Conservation (phyloP, 2,797 vertebrate species). For the Artibeus lituratus region DNA sequence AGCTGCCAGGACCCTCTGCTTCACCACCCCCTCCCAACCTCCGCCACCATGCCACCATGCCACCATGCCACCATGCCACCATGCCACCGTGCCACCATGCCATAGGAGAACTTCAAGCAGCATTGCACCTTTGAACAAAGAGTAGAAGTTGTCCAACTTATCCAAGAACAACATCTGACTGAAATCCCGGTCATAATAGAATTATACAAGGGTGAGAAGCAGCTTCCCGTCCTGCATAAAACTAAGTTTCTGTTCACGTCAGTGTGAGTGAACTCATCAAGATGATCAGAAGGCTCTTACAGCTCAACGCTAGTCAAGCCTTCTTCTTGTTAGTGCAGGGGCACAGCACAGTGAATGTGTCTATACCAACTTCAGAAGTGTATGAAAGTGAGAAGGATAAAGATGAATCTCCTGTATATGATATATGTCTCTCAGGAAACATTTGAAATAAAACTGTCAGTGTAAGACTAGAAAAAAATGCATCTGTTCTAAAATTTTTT, state of each 20-base stretch:
- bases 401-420: constrained; percentile 89
- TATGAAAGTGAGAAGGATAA: constrained; percentile 90
- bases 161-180: neutral
- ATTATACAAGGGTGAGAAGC: neutral
- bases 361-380: constrained; percentile 93
- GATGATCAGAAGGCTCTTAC: constrained; percentile 90
- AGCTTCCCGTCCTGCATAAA: neutral
- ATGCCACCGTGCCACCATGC: neutral
- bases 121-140: neutral
- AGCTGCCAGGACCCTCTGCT: neutral
- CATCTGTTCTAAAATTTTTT: constrained; percentile 61
- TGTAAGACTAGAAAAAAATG: constrained; percentile 54
- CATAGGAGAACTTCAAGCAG: neutral
- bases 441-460: constrained; percentile 82
- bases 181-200: neutral
- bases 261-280: neutral
- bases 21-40: neutral
- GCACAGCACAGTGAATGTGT: constrained; percentile 97
- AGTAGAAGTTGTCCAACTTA: neutral
- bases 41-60: neutral
- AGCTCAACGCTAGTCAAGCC: constrained; percentile 97
- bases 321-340: constrained; percentile 98
- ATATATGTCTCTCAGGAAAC: constrained; percentile 99
- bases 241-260: neutral
- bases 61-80: no score